Evolutionary conservation across 2,797 vertebrate genomes (phyloP).

Genomic region (Pseudomugil tenellus): DNA sequence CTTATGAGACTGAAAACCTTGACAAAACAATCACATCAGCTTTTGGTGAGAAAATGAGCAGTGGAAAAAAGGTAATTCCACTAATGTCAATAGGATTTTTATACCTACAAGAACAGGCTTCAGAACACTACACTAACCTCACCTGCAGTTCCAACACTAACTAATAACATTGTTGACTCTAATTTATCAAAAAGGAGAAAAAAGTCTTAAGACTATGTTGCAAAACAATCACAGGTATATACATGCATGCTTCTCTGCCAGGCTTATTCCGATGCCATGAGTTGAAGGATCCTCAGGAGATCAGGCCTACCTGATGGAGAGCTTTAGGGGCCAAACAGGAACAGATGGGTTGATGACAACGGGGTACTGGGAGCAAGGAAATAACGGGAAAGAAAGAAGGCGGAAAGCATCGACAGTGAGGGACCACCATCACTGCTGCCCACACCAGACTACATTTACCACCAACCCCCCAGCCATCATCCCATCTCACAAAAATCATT

Average conservation of each 20-base stretch:
- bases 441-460: constrained; percentile 78
- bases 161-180: no score
- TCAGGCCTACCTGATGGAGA: constrained; percentile 77
- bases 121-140: neutral
- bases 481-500: constrained; percentile 78
- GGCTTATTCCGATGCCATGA: constrained; percentile 65
- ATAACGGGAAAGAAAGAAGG: constrained; percentile 57
- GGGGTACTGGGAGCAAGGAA: constrained; percentile 68
- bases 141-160: no score
- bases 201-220: constrained; percentile 5
- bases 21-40: neutral
- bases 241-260: constrained; percentile 22
- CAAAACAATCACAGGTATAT: constrained; percentile 15
- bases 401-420: constrained; percentile 70
- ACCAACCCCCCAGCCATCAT: constrained; percentile 47
- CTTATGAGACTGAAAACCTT: no score
- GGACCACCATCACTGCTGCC: constrained; percentile 86
- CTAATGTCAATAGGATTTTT: neutral
- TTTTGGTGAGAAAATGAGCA: constrained; percentile 8
- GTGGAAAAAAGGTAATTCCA: neutral
- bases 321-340: constrained; percentile 78
- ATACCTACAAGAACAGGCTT: neutral
- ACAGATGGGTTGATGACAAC: constrained; percentile 82
- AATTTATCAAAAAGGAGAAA: constrained; percentile 31
- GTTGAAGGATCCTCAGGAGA: constrained; percentile 67